These are phyloP conservation scores for Mythimna vitellina DNA, from an alignment of 2,888 invertebrate genomes.

Conservation along the genomic window DNA sequence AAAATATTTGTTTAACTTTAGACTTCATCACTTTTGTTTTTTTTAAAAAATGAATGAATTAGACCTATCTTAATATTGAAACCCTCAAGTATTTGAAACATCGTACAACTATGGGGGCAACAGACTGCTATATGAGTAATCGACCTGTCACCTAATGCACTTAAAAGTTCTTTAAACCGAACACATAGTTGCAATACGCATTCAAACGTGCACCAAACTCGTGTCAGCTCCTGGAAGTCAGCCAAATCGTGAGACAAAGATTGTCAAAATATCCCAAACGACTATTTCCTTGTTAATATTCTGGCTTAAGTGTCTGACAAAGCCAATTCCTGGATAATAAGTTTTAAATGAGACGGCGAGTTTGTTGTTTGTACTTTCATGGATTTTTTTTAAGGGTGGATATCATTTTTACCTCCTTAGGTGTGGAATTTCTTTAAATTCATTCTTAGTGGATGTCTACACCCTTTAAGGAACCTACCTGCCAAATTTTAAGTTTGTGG, in stretches of 20 bases:
- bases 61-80: too few relatives aligned
- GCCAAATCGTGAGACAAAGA: slow-evolving; percentile 46
- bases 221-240: slow-evolving; percentile 40
- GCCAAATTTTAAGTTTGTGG: too few relatives aligned
- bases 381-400: too few relatives aligned
- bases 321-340: slow-evolving; percentile 11
- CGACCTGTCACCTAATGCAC: slow-evolving; percentile 21
- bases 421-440: too few relatives aligned
- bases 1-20: too few relatives aligned
- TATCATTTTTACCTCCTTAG: too few relatives aligned
- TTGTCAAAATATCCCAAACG: slow-evolving; percentile 45
- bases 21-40: too few relatives aligned
- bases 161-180: slow-evolving; percentile 51
- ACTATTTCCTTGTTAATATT: slow-evolving; percentile 29
- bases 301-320: slow-evolving; percentile 5
- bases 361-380: not conserved
- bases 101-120: not conserved
- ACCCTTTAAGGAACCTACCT: too few relatives aligned
- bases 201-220: slow-evolving; percentile 33
- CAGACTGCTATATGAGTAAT: not conserved
- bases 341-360: not conserved
- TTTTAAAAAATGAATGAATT: too few relatives aligned
- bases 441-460: too few relatives aligned
- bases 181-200: slow-evolving; percentile 24
- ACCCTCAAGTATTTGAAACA: not conserved